Percentiles rank a stretch among this genome's conserved stretches.
These are phyloP conservation scores for Chlorops oryzae DNA, from an alignment of 1,140 invertebrate species.

Conservation along the genomic window DNA sequence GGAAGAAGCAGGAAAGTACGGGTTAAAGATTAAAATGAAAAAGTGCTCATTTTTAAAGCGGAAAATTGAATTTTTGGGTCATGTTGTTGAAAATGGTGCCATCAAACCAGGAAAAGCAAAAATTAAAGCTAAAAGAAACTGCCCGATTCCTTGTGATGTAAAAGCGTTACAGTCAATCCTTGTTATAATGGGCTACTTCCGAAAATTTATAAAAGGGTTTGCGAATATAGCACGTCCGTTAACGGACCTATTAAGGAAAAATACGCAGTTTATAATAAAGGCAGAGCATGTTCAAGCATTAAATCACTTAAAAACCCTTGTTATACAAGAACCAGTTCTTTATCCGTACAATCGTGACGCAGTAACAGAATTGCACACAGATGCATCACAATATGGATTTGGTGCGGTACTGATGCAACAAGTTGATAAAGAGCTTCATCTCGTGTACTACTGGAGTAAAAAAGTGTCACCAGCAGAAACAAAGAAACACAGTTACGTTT, in stretches of 20 bases:
- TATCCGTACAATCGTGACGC: not conserved
- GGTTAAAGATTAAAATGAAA: too few species aligned
- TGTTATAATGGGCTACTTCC: not conserved
- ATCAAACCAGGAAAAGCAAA: constrained; percentile 22
- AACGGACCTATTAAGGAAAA: too few species aligned
- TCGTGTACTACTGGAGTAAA: not conserved
- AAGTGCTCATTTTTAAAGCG: constrained; percentile 15
- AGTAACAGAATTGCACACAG: not conserved
- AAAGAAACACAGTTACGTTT: constrained; percentile 5
- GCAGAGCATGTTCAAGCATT: not conserved
- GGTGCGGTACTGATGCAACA: not conserved
- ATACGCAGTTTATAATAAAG: not conserved
- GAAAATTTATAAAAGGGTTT: too few species aligned
- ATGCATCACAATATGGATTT: not conserved
- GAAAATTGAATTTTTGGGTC: constrained; percentile 26
- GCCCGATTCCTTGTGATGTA: constrained; percentile 18
- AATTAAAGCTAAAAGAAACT: constrained; percentile 17
- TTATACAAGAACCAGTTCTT: not conserved
- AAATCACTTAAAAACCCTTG: not conserved
- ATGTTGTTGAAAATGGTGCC: constrained; percentile 16
- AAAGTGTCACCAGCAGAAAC: not conserved
- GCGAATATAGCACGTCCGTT: not conserved
- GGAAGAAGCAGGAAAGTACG: constrained; percentile 3
- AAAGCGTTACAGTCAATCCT: constrained; percentile 12
- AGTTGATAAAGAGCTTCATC: not conserved